Evolutionary conservation across 2,888 invertebrate species (phyloP).

Genomic region (Drosophila testacea): DNA sequence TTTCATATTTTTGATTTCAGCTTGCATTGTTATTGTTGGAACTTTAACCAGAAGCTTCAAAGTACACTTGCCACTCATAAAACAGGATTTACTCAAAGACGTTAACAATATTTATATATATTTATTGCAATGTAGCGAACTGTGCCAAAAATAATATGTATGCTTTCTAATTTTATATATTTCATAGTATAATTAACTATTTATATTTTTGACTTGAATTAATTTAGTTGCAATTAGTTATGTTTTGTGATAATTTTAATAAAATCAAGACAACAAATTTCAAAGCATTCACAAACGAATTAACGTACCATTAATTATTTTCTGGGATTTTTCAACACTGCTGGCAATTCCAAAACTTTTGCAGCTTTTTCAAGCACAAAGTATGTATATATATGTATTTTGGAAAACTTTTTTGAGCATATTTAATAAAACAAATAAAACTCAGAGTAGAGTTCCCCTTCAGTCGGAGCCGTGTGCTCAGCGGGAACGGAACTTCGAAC

Average conservation of each 20-base stretch:
- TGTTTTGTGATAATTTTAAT: constrained; percentile 71
- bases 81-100: constrained; percentile 35
- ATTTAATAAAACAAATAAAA: constrained; percentile 31
- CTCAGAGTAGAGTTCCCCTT: constrained; percentile 16
- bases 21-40: constrained; percentile 13
- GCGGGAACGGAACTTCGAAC: constrained; percentile 25
- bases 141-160: constrained; percentile 68
- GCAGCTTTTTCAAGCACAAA: constrained; percentile 52
- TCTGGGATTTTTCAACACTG: constrained; percentile 48
- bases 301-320: not conserved
- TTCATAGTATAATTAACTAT: constrained; percentile 51
- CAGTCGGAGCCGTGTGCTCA: constrained; percentile 57
- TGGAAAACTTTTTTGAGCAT: constrained; percentile 70
- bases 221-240: constrained; percentile 59
- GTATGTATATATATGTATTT: constrained; percentile 39
- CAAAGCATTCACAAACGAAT: constrained; percentile 28
- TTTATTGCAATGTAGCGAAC: constrained; percentile 27
- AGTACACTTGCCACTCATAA: constrained; percentile 38
- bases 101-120: constrained; percentile 16
- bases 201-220: constrained; percentile 62
- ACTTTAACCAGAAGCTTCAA: constrained; percentile 6
- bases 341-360: constrained; percentile 28
- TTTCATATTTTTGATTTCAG: constrained; percentile 21
- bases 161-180: constrained; percentile 54
- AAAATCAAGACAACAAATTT: constrained; percentile 50